Evolutionary conservation across 1,140 invertebrate species (phyloP).

Genomic region (Calycopis cecrops): DNA sequence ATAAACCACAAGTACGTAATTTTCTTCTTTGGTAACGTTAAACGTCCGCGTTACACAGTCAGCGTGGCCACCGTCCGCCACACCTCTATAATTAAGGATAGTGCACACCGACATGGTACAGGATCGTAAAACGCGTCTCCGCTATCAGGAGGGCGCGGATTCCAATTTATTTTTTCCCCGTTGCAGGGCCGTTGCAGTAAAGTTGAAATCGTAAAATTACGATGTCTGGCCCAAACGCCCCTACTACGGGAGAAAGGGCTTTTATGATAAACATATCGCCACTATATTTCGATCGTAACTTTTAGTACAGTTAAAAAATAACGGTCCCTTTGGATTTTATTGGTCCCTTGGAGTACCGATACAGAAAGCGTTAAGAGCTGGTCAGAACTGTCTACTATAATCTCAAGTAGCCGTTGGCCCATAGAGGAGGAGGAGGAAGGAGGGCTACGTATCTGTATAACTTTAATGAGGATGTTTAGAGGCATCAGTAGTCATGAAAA

Average conservation of each 20-base stretch:
- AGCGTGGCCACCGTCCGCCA: background rate
- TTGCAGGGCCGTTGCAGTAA: constrained; percentile 64
- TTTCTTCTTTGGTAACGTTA: no score
- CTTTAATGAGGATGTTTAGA: no score
- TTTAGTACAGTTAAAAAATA: background rate
- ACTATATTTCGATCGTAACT: background rate
- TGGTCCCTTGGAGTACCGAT: no score
- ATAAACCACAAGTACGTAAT: no score
- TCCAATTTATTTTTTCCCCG: constrained; percentile 72
- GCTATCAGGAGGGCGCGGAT: constrained; percentile 52
- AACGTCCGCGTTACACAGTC: background rate
- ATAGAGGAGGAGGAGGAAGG: no score
- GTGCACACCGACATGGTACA: constrained; percentile 29
- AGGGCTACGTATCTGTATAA: no score
- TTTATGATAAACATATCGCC: background rate
- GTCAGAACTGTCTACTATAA: no score
- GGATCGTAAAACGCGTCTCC: constrained; percentile 43
- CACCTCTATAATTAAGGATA: constrained; percentile 39
- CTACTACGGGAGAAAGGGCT: constrained; percentile 39
- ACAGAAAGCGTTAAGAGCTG: no score
- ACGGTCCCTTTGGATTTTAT: no score
- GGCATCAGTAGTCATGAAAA: no score
- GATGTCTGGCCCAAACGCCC: constrained; percentile 48
- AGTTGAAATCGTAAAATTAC: constrained; percentile 64
- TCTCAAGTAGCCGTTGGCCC: no score